Evolutionary conservation across 2,797 vertebrate genomes (phyloP), one percentile per base, ranked within the genome.

Genomic region (Mormyrops boulengeri): DNA sequence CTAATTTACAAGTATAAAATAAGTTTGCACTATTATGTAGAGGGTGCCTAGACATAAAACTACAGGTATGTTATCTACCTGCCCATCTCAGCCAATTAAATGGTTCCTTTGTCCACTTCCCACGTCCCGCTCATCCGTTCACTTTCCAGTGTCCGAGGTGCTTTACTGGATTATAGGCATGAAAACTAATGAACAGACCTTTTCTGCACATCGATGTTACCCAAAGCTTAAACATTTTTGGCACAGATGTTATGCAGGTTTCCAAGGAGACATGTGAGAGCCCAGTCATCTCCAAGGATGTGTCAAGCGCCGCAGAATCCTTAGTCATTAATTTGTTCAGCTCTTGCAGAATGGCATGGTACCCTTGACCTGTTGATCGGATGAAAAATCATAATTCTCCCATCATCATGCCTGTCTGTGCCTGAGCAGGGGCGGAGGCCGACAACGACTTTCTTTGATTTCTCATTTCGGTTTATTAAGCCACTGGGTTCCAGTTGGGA

Each of bases 391-490:
- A 85, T 88, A 87, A 87, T 87, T 86, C 88, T 77, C 47, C 80
- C 44, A 85, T 90, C 57, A 85, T 44, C 55, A 82, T 26, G 19
- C 41, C 11, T 38, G 26, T 50, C 66, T 55, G 34, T n/a, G 66
- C 19, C 9, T 34, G 19, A 11, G 87, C 50, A 30, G 44, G 30
- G 60, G 0, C 19, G 17, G n/a, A 41, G 47, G 19, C 17, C n/a
- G 69, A 80, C n/a, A 69, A 69, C 66, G 87, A 44, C 14, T 87
- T 88, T 47, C 57, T 52, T 77, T 73, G 69, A 53, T 88, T 89
- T 77, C 38, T 57, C 66, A 84, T 38, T 85, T 85, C 19, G 19
- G 47, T 89, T 89, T 80, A 91, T 89, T 91, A 91, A 85, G 57
- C 49, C 77, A 85, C 34, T 30, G 47, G 60, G 87, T 55, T 89